A percentile compares a stretch with the other conserved stretches of the same genome.
phyloP scores from a whole-genome alignment of 2,113 vertebrate genomes.

The Aix galericulata region DNA sequence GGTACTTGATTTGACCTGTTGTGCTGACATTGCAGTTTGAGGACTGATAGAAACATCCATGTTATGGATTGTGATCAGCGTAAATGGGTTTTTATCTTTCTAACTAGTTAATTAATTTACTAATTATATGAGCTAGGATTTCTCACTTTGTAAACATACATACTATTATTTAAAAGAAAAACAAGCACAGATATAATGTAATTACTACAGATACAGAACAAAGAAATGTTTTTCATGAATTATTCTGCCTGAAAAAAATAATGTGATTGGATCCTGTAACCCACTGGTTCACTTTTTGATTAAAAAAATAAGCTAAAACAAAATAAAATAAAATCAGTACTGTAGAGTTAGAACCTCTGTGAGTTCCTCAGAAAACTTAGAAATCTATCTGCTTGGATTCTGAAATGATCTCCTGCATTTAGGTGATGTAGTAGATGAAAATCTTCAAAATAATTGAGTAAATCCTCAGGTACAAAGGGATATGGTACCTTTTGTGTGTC shows the following conservation, averaged over 20 bases:
- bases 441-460: neutral
- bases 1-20: neutral
- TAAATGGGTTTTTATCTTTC: neutral
- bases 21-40: neutral
- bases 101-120: neutral
- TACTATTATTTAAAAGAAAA: slow-evolving; percentile 15
- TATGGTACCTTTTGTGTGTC: rapidly evolving
- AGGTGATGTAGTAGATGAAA: neutral
- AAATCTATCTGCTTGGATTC: neutral
- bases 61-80: neutral
- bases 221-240: neutral
- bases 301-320: slow-evolving; percentile 7
- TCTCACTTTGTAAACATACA: neutral
- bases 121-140: neutral
- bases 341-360: neutral
- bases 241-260: neutral
- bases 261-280: slow-evolving; percentile 3
- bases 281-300: slow-evolving; percentile 10
- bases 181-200: neutral
- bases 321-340: neutral
- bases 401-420: neutral
- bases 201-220: slow-evolving; percentile 1
- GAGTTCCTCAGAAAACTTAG: neutral
- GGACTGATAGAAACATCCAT: neutral
- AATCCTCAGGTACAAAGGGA: neutral